Conservation (phyloP, 2,797 vertebrate genomes). For the Morelia viridis region DNA sequence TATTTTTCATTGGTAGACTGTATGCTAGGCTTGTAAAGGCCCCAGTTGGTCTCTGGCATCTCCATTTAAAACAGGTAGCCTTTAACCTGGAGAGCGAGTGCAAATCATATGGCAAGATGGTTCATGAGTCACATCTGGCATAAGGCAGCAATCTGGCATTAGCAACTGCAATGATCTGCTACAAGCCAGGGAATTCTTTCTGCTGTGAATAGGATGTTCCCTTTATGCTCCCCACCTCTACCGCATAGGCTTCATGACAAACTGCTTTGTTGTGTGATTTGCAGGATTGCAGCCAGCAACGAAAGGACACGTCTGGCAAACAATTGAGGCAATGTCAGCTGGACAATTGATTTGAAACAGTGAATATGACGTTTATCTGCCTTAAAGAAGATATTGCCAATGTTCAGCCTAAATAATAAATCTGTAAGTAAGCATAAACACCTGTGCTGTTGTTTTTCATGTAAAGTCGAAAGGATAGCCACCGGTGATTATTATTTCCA, state of each 20-base stretch:
- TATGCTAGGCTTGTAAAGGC: neutral
- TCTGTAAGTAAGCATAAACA: neutral
- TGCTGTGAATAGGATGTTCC: neutral
- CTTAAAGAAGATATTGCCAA: constrained; percentile 1
- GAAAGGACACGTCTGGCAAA: neutral
- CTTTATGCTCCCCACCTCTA: neutral
- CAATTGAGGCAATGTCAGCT: constrained; percentile 1
- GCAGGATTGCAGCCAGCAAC: neutral
- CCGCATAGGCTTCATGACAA: neutral
- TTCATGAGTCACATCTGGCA: neutral
- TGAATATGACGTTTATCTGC: constrained; percentile 9
- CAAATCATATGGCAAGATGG: neutral
- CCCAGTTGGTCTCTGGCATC: neutral
- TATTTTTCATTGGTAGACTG: neutral
- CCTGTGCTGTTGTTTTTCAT: neutral
- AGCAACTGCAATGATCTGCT: neutral
- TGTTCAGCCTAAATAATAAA: neutral
- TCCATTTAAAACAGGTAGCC: neutral
- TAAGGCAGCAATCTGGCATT: neutral
- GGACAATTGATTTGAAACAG: constrained; percentile 13
- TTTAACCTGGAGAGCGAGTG: neutral
- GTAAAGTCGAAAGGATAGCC: neutral
- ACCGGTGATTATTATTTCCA: neutral
- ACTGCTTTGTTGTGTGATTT: neutral
- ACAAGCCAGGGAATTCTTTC: too few species aligned